phyloP scores from a whole-genome alignment of 2,888 invertebrate species.

The Trachelus tabidus region DNA sequence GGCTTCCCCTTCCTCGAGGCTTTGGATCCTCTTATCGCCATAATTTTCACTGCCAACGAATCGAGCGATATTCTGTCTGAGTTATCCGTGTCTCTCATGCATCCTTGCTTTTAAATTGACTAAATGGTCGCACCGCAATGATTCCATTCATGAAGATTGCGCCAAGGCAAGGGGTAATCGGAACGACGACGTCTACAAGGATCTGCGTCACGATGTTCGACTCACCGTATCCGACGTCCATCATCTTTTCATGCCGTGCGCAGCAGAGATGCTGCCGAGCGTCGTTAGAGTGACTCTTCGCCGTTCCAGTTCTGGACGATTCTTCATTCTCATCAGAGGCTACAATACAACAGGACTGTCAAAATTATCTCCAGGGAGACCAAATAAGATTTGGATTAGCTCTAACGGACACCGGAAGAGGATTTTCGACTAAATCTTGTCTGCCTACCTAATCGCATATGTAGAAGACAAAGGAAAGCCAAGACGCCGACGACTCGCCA shows the following conservation, averaged over 20 bases:
- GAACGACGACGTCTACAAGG: not conserved
- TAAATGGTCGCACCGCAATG: constrained; percentile 27
- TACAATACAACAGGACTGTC: constrained; percentile 19
- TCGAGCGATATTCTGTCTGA: not conserved
- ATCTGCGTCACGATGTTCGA: constrained; percentile 13
- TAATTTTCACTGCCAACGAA: not conserved
- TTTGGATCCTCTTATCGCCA: not conserved
- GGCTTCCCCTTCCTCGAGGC: not conserved
- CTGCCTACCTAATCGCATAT: constrained; percentile 51
- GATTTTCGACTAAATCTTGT: not conserved
- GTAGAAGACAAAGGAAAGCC: constrained; percentile 41
- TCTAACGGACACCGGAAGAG: not conserved
- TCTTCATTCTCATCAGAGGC: constrained; percentile 33
- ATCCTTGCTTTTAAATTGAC: constrained; percentile 29
- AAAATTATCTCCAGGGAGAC: not conserved
- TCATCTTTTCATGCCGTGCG: constrained; percentile 56
- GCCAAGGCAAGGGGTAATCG: not conserved
- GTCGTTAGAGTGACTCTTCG: constrained; percentile 26
- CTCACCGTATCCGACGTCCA: constrained; percentile 60
- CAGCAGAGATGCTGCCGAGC: constrained; percentile 49
- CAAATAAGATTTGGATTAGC: not conserved
- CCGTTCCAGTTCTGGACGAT: constrained; percentile 20
- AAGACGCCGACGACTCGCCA: constrained; percentile 45
- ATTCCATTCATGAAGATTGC: constrained; percentile 12
- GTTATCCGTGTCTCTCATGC: not conserved